Percentiles rank a stretch among this genome's conserved stretches.
phyloP scores from a whole-genome alignment of 1,140 invertebrate species.

The Pristionchus pacificus region DNA sequence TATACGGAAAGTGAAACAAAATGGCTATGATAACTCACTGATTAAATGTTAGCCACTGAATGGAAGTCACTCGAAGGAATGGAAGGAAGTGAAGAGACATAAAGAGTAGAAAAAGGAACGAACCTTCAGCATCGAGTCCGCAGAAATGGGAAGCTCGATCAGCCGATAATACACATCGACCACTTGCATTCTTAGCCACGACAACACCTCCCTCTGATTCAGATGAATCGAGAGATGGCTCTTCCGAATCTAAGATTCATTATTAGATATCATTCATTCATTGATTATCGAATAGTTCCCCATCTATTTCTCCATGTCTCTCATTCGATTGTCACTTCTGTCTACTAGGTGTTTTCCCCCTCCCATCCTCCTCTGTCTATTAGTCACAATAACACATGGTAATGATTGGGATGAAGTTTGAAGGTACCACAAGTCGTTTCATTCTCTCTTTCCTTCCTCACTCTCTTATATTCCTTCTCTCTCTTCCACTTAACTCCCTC shows the following conservation, averaged over 20 bases:
- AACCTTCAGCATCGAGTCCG: conserved; percentile 56
- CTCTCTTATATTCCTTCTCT: no score
- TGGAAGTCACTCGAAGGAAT: conserved; percentile 4
- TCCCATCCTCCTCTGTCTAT: not conserved
- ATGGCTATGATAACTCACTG: no score
- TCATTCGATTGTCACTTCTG: not conserved
- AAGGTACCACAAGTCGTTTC: no score
- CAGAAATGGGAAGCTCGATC: conserved; percentile 56
- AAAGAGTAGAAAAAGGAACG: no score
- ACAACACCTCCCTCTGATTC: conserved; percentile 12
- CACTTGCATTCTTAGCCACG: conserved; percentile 38
- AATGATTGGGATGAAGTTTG: no score
- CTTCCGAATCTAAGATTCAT: not conserved
- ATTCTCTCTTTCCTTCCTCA: no score
- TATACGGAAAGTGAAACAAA: no score
- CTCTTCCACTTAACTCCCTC: no score
- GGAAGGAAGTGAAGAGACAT: no score
- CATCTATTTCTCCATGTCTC: not conserved
- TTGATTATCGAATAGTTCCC: no score
- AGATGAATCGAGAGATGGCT: conserved; percentile 7
- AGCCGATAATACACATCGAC: conserved; percentile 51
- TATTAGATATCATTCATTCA: not conserved
- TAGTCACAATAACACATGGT: not conserved
- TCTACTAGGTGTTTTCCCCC: not conserved
- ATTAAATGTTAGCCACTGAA: conserved; percentile 7